Conservation (phyloP, 2,113 vertebrate genomes). For the Sinosuthora webbiana region DNA sequence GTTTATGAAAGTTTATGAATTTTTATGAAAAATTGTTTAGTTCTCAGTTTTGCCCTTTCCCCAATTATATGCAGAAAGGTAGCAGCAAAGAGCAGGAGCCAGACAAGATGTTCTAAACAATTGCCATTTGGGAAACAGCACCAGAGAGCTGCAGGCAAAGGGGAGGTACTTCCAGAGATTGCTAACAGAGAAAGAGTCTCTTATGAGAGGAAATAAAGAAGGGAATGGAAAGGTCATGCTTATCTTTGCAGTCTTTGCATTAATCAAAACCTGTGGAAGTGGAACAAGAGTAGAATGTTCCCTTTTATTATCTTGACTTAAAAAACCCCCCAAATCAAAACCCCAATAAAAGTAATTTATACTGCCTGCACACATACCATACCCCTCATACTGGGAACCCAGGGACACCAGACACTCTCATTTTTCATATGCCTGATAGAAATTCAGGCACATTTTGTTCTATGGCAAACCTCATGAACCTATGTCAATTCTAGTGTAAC, state of each 20-base stretch:
- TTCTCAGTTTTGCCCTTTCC: not conserved
- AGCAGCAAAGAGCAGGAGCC: not conserved
- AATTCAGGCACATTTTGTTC: not conserved
- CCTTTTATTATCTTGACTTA: not conserved
- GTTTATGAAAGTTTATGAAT: not conserved
- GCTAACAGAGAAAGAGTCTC: not conserved
- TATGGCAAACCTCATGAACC: not conserved
- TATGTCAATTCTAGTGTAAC: not conserved
- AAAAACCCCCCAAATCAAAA: not conserved
- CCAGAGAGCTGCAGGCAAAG: not conserved
- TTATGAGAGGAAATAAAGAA: not conserved
- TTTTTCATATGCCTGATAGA: not conserved
- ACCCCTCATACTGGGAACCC: not conserved
- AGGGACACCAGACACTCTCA: not conserved
- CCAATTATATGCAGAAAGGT: not conserved
- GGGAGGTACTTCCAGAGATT: not conserved
- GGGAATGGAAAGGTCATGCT: not conserved
- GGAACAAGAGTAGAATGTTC: not conserved
- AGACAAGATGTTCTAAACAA: not conserved
- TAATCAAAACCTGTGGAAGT: not conserved
- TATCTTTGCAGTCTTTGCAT: not conserved
- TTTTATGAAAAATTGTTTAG: not conserved
- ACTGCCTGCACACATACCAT: not conserved
- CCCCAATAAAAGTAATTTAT: not conserved
- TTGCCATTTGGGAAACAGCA: not conserved